These are phyloP conservation scores for Pempheris klunzingeri DNA, from an alignment of 2,797 vertebrate species.

Conservation along the genomic window DNA sequence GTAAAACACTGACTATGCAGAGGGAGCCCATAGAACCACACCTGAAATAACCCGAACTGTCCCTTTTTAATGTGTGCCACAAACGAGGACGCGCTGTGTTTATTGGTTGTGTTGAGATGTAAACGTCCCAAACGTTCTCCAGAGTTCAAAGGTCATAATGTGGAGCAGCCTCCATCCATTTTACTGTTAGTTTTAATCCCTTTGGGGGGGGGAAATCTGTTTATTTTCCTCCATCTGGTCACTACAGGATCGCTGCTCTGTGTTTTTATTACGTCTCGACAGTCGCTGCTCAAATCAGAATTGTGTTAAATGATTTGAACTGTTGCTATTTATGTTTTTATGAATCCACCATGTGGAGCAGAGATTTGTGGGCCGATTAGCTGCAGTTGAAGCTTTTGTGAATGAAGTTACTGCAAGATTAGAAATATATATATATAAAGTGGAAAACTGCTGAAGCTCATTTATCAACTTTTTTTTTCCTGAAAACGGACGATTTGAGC, in stretches of 20 bases:
- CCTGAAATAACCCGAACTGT: no score
- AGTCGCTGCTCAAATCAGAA: background rate
- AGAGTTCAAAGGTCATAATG: background rate
- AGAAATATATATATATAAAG: background rate
- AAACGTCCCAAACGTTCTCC: background rate
- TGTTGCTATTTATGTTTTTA: constrained; percentile 24
- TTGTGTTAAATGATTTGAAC: constrained; percentile 12
- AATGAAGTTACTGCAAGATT: background rate
- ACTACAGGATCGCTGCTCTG: background rate
- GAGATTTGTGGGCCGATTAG: background rate
- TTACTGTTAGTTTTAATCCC: background rate
- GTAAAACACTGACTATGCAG: no score
- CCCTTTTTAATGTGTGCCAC: background rate
- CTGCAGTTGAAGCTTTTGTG: background rate
- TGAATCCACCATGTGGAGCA: constrained; percentile 48
- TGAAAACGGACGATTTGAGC: background rate
- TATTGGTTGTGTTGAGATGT: background rate
- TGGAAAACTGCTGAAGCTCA: background rate
- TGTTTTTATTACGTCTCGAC: constrained; percentile 16
- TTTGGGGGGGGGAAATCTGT: background rate
- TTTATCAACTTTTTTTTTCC: background rate
- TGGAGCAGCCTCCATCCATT: background rate
- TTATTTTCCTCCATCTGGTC: background rate
- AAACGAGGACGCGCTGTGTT: background rate
- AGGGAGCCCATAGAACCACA: no score